These are phyloP conservation scores for Lagorchestes hirsutus DNA, from an alignment of 2,797 vertebrate genomes.

Conservation along the genomic window DNA sequence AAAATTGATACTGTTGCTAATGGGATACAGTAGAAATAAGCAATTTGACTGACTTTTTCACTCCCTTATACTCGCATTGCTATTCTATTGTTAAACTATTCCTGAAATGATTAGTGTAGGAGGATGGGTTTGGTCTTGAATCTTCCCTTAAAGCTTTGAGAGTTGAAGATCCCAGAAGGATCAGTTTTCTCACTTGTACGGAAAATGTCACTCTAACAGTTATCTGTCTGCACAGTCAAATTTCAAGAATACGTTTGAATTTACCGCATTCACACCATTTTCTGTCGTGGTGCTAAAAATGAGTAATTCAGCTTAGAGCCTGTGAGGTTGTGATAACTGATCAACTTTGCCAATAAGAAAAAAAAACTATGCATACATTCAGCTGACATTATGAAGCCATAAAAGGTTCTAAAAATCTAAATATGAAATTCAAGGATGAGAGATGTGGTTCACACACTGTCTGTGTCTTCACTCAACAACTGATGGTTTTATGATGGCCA, in stretches of 20 bases:
- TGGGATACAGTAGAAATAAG: conserved; percentile 64
- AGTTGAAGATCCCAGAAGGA: conserved; percentile 87
- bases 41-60: conserved; percentile 70
- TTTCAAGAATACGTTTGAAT: conserved; percentile 86
- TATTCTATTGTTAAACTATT: conserved; percentile 86
- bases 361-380: conserved; percentile 60
- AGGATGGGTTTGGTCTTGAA: conserved; percentile 86
- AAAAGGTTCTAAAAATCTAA: conserved; percentile 77
- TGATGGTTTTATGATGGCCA: conserved; percentile 20
- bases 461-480: not conserved
- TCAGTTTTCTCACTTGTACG: conserved; percentile 88
- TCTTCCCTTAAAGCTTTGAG: conserved; percentile 86
- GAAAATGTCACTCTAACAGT: conserved; percentile 90
- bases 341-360: conserved; percentile 81
- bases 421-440: conserved; percentile 45
- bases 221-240: conserved; percentile 88
- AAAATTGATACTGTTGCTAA: conserved; percentile 76
- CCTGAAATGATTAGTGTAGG: conserved; percentile 85
- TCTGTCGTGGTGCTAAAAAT: conserved; percentile 86
- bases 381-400: conserved; percentile 73
- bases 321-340: conserved; percentile 84
- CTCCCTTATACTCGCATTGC: conserved; percentile 80
- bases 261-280: conserved; percentile 88
- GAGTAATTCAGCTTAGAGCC: conserved; percentile 85
- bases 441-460: not conserved